Evolutionary conservation across 2,113 vertebrate genomes (phyloP), one percentile per base, ranked within the genome.

Genomic region (Clarias magur): DNA sequence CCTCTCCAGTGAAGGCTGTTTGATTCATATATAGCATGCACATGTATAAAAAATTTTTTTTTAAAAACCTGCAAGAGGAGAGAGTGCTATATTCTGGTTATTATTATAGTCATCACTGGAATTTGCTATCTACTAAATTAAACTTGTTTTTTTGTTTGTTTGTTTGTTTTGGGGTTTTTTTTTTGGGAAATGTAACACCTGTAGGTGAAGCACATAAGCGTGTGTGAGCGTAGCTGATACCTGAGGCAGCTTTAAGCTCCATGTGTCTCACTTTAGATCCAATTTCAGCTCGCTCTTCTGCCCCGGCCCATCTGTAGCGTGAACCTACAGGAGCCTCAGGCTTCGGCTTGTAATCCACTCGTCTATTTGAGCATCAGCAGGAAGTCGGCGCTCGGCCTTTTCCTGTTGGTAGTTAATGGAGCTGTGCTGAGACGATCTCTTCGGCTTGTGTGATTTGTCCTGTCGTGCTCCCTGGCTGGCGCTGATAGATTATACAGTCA

Each of bases 331-430:
- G 67, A 80, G 42, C 85, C 19, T 54, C 48, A 9, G 59, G 38
- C 80, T 82, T 65, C 80, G 56, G 57, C 34, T 25, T 56, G 17
- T 83, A 67, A 86, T 81, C 78, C 63, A 27, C 68, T 65, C 56
- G 57, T 82, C 67, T 56, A 19, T 65, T 34, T 78, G 59, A 38
- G 60, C 70, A 3, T 23, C 63, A 57, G 56, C 15, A 63, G 79
- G 57, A 82, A 75, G 56, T 82, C 65, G 1, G 17, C n/a, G n/a
- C 27, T 25, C 53, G 60, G 57, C 68, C 80, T 67, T n/a, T 60
- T 72, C 68, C 80, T 72, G 57, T 23, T 65, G 80, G 56, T 83
- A 30, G 72, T 54, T 82, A 34, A 62, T 76, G 57, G 72, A 34
- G 70, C 80, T 62, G 30, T 25, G 3, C 38, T 62, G 30, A 19